These are phyloP conservation scores for Sympetrum striolatum DNA, from an alignment of 2,888 invertebrate species.

Conservation along the genomic window DNA sequence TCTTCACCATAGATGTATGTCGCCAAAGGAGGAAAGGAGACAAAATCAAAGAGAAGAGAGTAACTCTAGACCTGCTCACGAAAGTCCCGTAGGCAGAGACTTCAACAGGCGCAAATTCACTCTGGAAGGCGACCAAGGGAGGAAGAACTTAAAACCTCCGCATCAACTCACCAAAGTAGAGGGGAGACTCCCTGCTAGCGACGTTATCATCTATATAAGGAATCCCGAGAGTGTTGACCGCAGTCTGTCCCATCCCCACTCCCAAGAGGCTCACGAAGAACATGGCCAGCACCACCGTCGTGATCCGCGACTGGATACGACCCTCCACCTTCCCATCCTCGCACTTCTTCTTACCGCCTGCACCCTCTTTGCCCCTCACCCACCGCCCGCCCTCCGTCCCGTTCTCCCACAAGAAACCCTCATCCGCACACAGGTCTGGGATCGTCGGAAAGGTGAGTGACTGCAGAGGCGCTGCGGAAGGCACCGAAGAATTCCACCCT, in stretches of 20 bases:
- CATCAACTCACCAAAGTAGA: constrained; percentile 80
- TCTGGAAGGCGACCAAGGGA: not conserved
- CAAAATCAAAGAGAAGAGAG: no score
- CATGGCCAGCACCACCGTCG: constrained; percentile 82
- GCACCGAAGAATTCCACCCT: not conserved
- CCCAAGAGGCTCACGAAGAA: constrained; percentile 87
- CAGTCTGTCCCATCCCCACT: constrained; percentile 91
- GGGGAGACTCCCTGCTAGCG: constrained; percentile 87
- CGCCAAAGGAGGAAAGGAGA: no score
- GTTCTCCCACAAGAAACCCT: not conserved
- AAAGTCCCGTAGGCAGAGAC: no score
- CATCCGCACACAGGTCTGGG: not conserved
- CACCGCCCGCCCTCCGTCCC: not conserved
- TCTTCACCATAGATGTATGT: no score
- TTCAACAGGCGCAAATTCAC: no score
- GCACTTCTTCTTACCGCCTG: constrained; percentile 60
- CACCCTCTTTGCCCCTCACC: not conserved
- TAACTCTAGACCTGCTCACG: no score
- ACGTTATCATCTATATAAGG: constrained; percentile 95
- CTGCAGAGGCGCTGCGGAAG: not conserved
- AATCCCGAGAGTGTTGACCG: constrained; percentile 89
- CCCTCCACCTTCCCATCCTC: constrained; percentile 70
- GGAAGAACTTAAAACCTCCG: not conserved
- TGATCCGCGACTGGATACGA: constrained; percentile 76
- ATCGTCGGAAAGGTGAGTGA: not conserved